Percentiles rank a stretch among this genome's conserved stretches.
These are phyloP conservation scores for Aporrectodea caliginosa DNA, from an alignment of 1,140 invertebrate genomes.

Conservation along the genomic window DNA sequence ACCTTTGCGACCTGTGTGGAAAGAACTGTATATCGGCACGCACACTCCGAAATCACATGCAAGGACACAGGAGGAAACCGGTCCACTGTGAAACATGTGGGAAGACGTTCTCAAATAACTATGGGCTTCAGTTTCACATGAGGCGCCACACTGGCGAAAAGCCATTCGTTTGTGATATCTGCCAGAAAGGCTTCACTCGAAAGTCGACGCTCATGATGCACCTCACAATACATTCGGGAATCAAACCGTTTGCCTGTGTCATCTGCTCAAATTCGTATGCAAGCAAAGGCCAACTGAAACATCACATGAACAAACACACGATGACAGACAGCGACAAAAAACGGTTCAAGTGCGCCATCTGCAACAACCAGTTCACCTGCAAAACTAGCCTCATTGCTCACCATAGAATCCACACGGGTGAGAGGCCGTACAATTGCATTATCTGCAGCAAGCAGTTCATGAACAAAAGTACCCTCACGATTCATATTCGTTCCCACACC, in stretches of 20 bases:
- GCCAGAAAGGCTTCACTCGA: slow-evolving; percentile 27
- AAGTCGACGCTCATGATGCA: slow-evolving; percentile 38
- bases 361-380: slow-evolving; percentile 33
- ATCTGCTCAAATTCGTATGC: slow-evolving; percentile 79
- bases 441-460: slow-evolving; percentile 87
- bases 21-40: not conserved
- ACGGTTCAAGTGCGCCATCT: slow-evolving; percentile 31
- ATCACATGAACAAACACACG: slow-evolving; percentile 35
- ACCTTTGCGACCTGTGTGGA: not conserved
- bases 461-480: slow-evolving; percentile 88
- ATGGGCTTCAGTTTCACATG: slow-evolving; percentile 20
- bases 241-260: slow-evolving; percentile 9
- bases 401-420: slow-evolving; percentile 60
- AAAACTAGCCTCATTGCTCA: slow-evolving; percentile 49
- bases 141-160: slow-evolving; percentile 30
- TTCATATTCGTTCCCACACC: slow-evolving; percentile 87
- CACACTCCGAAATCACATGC: not conserved
- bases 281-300: slow-evolving; percentile 69
- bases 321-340: slow-evolving; percentile 36
- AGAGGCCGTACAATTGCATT: slow-evolving; percentile 79
- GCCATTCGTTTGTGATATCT: slow-evolving; percentile 32
- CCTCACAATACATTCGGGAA: not conserved
- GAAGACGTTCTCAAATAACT: slow-evolving; percentile 59
- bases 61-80: slow-evolving; percentile 71
- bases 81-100: slow-evolving; percentile 70